phyloP scores from a whole-genome alignment of 2,888 invertebrate genomes.

The Polydrusus tereticollis region DNA sequence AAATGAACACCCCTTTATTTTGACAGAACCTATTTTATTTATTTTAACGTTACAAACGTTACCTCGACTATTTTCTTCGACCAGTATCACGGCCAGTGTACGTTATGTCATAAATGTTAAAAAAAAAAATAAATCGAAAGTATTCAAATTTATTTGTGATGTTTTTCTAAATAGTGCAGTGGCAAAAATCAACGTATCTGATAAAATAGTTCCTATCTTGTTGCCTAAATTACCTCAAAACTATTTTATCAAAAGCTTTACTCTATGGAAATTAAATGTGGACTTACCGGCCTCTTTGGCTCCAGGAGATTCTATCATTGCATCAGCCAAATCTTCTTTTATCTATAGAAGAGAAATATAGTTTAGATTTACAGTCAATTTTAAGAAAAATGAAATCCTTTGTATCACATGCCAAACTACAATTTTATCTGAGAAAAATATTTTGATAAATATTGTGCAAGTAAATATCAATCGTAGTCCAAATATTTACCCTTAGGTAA shows the following conservation, averaged over 20 bases:
- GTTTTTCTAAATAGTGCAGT: not conserved
- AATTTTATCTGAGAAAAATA: too few species aligned
- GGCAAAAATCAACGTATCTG: not conserved
- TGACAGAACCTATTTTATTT: too few species aligned
- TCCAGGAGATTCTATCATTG: slow-evolving; percentile 88
- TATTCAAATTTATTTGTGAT: not conserved
- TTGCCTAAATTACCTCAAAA: not conserved
- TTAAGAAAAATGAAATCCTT: not conserved
- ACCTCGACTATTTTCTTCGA: too few species aligned
- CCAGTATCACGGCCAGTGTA: too few species aligned
- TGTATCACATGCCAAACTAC: too few species aligned
- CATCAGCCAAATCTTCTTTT: slow-evolving; percentile 91
- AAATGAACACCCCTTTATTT: too few species aligned
- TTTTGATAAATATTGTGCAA: too few species aligned
- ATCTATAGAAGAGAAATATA: slow-evolving; percentile 72
- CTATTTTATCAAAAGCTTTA: not conserved
- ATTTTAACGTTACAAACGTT: too few species aligned
- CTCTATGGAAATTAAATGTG: not conserved
- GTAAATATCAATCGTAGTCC: not conserved
- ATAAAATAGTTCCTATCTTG: not conserved
- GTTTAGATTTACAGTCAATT: not conserved
- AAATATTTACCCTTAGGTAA: not conserved
- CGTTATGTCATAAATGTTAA: too few species aligned
- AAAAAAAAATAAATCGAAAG: not conserved
- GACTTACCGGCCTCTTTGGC: slow-evolving; percentile 61